Base-by-base conservation (phyloP, 2,113 vertebrate genomes). In the Pavo muticus region DNA sequence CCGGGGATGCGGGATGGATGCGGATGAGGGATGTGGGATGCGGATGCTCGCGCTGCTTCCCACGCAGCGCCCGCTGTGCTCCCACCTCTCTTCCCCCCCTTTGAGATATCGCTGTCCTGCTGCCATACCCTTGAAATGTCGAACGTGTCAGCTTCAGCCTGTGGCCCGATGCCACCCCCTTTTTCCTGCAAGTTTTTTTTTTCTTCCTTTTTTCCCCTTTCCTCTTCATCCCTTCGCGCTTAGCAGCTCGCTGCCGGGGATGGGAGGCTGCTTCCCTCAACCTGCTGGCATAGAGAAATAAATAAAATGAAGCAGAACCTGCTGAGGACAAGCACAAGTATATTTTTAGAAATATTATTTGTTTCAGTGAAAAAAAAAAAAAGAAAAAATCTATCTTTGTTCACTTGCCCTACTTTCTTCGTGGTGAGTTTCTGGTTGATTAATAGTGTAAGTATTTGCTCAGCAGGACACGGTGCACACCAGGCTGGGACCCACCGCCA, bases 281-380 rank as follows among this genome's bases (percentile, higher is more conserved):
- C 61, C 84, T 75, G 40, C 84, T 78, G 71, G 27, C 67, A 32
- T 6, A 29, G 81, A 69, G 14, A 76, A 68, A 93, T 75, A 84
- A 83, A 86, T 76, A 52, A 90, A 90, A 80, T 59, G 4, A n/a
- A 60, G 65, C 80, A 48, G 64, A 69, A 82, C 64, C 63, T 0
- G 5, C 69, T 32, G 44, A 94, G 84, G 63, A n/a, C 48, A 77
- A 47, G 77, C 75, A 72, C 74, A 39, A 75, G 40, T 39, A 37
- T 90, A 79, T 94, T 95, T 95, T 93, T 95, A 93, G 83, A 93
- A 91, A 87, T 81, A 84, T 74, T 91, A 81, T 84, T 91, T 90
- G 85, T 83, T 95, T 90, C 85, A 57, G 65, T 72, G 69, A 59
- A n/a, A 14, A 59, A 52, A 8, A 42, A 25, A 25, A 39, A 72